Percentiles rank a stretch among this genome's conserved stretches.
phyloP scores from a whole-genome alignment of 2,113 vertebrate species.

The Triplophysa rosa region DNA sequence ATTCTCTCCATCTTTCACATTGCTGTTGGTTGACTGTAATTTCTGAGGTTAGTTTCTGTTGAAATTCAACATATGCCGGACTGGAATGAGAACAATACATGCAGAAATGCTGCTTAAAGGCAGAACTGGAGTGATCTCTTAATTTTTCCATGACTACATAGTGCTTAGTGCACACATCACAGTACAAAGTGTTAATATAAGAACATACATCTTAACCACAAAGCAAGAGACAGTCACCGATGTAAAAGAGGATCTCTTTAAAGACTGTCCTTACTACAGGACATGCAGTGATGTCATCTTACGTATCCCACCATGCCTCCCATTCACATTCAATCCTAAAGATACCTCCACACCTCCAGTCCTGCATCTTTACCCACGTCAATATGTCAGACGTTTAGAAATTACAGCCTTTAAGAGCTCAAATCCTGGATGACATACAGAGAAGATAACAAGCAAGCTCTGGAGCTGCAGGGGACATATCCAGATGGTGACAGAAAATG shows the following conservation, averaged over 20 bases:
- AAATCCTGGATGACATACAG: background rate
- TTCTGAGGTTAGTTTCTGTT: too few species aligned
- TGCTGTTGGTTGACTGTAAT: too few species aligned
- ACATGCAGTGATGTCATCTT: background rate
- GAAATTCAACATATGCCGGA: too few species aligned
- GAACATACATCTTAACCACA: too few species aligned
- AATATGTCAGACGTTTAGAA: background rate
- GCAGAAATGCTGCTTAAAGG: too few species aligned
- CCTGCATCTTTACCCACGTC: background rate
- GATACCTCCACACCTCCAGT: background rate
- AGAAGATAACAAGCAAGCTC: constrained; percentile 14
- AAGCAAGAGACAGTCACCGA: too few species aligned
- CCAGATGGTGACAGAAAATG: background rate
- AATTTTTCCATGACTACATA: too few species aligned
- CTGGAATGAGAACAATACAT: too few species aligned
- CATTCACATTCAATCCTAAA: background rate
- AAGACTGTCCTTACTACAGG: background rate
- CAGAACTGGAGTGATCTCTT: too few species aligned
- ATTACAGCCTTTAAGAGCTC: background rate
- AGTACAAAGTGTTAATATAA: too few species aligned
- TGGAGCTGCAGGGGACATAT: background rate
- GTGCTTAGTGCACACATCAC: too few species aligned
- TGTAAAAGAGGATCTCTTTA: background rate
- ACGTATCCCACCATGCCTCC: background rate
- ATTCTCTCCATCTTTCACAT: too few species aligned